These are phyloP conservation scores for Cheilosia urbana DNA, from an alignment of 2,888 invertebrate species.

Conservation along the genomic window DNA sequence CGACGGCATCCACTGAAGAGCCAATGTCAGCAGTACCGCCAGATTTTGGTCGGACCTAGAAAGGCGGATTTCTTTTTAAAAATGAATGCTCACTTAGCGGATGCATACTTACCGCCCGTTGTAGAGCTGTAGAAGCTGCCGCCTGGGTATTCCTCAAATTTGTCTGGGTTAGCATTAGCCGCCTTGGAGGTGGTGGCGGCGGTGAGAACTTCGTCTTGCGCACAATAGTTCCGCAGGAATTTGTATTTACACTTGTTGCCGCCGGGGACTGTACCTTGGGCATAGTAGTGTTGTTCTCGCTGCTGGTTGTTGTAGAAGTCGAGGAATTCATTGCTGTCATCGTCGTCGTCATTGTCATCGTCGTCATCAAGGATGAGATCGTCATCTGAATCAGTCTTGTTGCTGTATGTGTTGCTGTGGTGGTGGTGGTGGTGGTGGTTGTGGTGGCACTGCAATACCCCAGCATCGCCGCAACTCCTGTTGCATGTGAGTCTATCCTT, in stretches of 20 bases:
- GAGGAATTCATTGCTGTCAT: slow-evolving; percentile 85
- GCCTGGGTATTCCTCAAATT: slow-evolving; percentile 78
- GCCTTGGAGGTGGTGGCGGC: slow-evolving; percentile 83
- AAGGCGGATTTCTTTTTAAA: background rate
- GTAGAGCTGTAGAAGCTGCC: slow-evolving; percentile 69
- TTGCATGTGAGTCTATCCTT: slow-evolving; percentile 47
- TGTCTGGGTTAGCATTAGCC: slow-evolving; percentile 82
- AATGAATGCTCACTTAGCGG: background rate
- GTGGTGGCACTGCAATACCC: slow-evolving; percentile 40
- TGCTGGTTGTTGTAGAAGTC: slow-evolving; percentile 86
- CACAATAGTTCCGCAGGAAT: slow-evolving; percentile 72
- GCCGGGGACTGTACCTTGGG: slow-evolving; percentile 67
- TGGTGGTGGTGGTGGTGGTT: slow-evolving; percentile 65
- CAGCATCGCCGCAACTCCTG: slow-evolving; percentile 5
- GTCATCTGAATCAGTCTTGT: slow-evolving; percentile 75
- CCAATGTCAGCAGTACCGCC: slow-evolving; percentile 84
- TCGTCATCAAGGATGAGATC: slow-evolving; percentile 83
- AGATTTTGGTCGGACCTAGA: slow-evolving; percentile 80
- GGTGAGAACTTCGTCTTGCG: slow-evolving; percentile 78
- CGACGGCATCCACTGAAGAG: slow-evolving; percentile 83
- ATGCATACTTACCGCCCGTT: slow-evolving; percentile 76
- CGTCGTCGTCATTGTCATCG: slow-evolving; percentile 80
- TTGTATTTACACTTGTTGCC: slow-evolving; percentile 69
- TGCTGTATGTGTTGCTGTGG: slow-evolving; percentile 59
- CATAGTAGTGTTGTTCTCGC: slow-evolving; percentile 85